These are phyloP conservation scores for Lagodon rhomboides DNA, from an alignment of 2,797 vertebrate species.

Conservation along the genomic window DNA sequence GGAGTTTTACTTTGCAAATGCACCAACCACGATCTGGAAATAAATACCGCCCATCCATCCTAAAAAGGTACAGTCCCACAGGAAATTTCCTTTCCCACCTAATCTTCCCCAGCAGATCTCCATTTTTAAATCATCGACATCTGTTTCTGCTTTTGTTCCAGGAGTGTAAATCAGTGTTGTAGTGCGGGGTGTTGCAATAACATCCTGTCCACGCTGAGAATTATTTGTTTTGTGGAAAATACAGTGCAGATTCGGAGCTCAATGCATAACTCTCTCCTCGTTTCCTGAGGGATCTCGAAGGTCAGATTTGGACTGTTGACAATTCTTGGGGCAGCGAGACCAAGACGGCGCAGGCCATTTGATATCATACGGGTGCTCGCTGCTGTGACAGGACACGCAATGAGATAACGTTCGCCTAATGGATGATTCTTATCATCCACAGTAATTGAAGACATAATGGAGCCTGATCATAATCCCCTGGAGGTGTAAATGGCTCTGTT, in stretches of 20 bases:
- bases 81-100: slow-evolving; percentile 23
- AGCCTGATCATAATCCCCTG: slow-evolving; percentile 52
- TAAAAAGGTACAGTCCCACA: slow-evolving; percentile 31
- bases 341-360: slow-evolving; percentile 3
- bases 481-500: slow-evolving; percentile 75
- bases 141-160: slow-evolving; percentile 65
- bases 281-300: slow-evolving; percentile 67
- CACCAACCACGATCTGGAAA: slow-evolving; percentile 20
- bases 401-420: slow-evolving; percentile 65
- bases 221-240: slow-evolving; percentile 73
- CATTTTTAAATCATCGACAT: slow-evolving; percentile 66
- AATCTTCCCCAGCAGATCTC: slow-evolving; percentile 27
- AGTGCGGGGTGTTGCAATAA: slow-evolving; percentile 75
- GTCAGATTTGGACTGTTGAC: slow-evolving; percentile 67
- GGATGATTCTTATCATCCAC: slow-evolving; percentile 71
- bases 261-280: slow-evolving; percentile 55
- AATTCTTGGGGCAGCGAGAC: slow-evolving; percentile 32
- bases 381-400: slow-evolving; percentile 60
- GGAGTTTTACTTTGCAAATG: slow-evolving; percentile 19
- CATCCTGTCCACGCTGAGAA: slow-evolving; percentile 76
- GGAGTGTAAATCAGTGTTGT: slow-evolving; percentile 65
- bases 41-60: slow-evolving; percentile 31
- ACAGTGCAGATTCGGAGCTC: slow-evolving; percentile 47
- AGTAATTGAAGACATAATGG: slow-evolving; percentile 69
- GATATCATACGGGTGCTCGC: slow-evolving; percentile 30